A percentile compares a stretch with the other conserved stretches of the same genome.
These are phyloP conservation scores for Antennarius striatus DNA, from an alignment of 2,113 vertebrate species.

Conservation along the genomic window DNA sequence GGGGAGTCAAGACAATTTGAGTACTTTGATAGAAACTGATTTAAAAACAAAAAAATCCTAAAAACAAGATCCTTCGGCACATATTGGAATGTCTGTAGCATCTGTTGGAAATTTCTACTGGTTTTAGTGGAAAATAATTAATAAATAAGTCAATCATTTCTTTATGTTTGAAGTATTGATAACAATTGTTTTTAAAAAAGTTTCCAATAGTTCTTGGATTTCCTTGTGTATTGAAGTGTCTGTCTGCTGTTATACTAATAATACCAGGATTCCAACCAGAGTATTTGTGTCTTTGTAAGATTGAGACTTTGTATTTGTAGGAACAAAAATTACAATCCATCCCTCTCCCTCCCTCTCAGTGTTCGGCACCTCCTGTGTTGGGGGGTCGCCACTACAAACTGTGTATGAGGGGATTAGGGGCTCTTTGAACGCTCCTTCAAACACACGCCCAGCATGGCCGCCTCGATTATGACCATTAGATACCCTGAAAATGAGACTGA, in stretches of 20 bases:
- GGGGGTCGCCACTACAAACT: slow-evolving; percentile 76
- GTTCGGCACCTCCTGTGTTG: slow-evolving; percentile 63
- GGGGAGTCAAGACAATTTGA: background rate
- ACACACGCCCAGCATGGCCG: slow-evolving; percentile 77
- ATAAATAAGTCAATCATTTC: background rate
- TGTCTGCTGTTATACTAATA: slow-evolving; percentile 19
- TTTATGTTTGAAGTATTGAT: slow-evolving; percentile 8
- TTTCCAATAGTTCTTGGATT: slow-evolving; percentile 22
- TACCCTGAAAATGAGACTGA: slow-evolving; percentile 78
- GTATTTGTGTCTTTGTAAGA: slow-evolving; percentile 47
- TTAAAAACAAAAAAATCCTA: too few species aligned
- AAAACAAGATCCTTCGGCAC: too few species aligned
- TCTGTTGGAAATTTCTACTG: background rate
- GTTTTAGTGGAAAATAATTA: slow-evolving; percentile 1
- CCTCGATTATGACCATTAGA: slow-evolving; percentile 83
- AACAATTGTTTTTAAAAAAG: slow-evolving; percentile 16
- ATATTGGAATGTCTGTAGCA: too few species aligned
- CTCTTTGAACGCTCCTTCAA: slow-evolving; percentile 78
- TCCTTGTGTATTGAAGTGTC: slow-evolving; percentile 31
- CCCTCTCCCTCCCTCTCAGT: slow-evolving; percentile 32
- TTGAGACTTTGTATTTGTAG: slow-evolving; percentile 45
- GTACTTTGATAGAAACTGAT: too few species aligned
- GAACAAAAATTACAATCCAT: slow-evolving; percentile 50
- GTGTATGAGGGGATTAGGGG: slow-evolving; percentile 80
- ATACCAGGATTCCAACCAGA: slow-evolving; percentile 46